Percentiles rank a stretch among this genome's conserved stretches.
These are phyloP conservation scores for Lithobates pipiens DNA, from an alignment of 2,797 vertebrate genomes.

Conservation along the genomic window DNA sequence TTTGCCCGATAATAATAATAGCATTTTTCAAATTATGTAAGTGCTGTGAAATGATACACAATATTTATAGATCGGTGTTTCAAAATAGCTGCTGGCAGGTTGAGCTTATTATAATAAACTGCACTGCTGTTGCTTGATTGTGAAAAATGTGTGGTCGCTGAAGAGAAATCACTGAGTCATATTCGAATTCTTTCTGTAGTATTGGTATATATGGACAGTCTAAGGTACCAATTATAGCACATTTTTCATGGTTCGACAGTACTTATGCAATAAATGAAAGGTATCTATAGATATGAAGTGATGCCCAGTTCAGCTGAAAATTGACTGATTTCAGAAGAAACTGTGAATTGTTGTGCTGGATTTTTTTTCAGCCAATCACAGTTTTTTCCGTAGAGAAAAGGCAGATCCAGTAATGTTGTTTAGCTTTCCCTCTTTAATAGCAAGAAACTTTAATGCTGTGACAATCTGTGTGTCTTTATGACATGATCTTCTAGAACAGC, in stretches of 20 bases:
- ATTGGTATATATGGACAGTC: background rate
- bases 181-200: background rate
- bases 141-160: background rate
- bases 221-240: background rate
- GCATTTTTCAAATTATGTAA: background rate
- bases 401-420: too few species aligned
- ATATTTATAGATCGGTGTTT: slow-evolving; percentile 4
- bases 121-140: background rate
- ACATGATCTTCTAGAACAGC: too few species aligned
- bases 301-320: too few species aligned
- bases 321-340: too few species aligned
- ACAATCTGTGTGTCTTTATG: too few species aligned
- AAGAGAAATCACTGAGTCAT: background rate
- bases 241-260: background rate
- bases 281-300: too few species aligned
- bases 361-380: too few species aligned
- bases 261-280: background rate
- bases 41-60: background rate
- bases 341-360: too few species aligned
- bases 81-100: slow-evolving; percentile 13
- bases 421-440: too few species aligned
- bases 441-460: too few species aligned
- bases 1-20: slow-evolving; percentile 8
- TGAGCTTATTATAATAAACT: background rate
- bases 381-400: too few species aligned